Base-by-base conservation (phyloP, 2,113 vertebrate genomes). In the Dasyornis broadbenti region DNA sequence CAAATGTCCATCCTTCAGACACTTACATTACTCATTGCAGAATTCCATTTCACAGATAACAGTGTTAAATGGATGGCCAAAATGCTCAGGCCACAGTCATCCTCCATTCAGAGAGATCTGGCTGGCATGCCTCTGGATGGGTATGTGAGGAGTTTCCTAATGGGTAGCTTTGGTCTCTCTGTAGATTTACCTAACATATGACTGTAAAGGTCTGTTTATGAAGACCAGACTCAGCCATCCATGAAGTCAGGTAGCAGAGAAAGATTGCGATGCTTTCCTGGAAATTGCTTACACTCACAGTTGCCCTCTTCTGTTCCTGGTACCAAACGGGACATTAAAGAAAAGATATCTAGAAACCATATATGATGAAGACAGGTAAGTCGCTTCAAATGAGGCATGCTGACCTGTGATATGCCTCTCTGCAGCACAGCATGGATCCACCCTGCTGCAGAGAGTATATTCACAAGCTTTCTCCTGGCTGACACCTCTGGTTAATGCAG, bases 331-430 rank as follows among this genome's bases (percentile, higher is more conserved):
- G 40, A 70, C 15, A 30, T 57, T 65, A 57, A 90, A 79, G 37
- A 79, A 15, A 91, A 68, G 45, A 40, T 13, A n/a, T 16, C 44
- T 63, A 73, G 22, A 87, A 87, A 52, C 6, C 3, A 59, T 4
- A 23, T 17, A 26, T 18, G 11, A 39, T 33, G 39, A 86, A 86
- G 60, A 52, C 21, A 61, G 54, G 13, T 26, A 77, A 83, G 28
- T 15, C 0, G 0, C 52, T 92, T 84, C 69, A 89, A 1, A 7
- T 7, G 26, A 79, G 24, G 24, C 16, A n/a, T 0, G 1, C 21
- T 72, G 30, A 54, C 11, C 75, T 33, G 47, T 78, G 47, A 44
- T 63, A 33, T 24, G 35, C 20, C 33, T 86, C 63, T 37, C 42
- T 84, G 64, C 56, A 70, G 13, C 31, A 52, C 70, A 91, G 52